Percentiles rank a stretch among this genome's conserved stretches.
Evolutionary conservation across 2,797 vertebrate genomes (phyloP).

Genomic region (Urophycis tenuis): DNA sequence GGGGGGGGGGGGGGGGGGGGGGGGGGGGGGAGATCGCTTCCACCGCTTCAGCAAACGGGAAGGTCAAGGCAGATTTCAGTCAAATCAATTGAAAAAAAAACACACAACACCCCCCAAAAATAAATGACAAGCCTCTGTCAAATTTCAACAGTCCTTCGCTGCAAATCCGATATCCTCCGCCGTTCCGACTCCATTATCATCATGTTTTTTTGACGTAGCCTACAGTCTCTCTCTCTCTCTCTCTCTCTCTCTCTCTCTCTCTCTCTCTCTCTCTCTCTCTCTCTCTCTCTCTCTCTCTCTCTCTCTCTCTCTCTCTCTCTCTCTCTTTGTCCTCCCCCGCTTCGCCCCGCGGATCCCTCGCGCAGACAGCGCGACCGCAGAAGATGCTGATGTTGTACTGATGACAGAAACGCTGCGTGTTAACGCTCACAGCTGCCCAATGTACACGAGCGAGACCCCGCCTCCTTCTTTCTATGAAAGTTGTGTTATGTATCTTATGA

Average conservation of each 20-base stretch:
- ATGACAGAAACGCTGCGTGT: constrained; percentile 57
- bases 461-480: background rate
- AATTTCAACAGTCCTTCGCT: constrained; percentile 58
- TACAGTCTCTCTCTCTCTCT: constrained; percentile 45
- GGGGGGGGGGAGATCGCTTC: constrained; percentile 48
- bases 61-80: constrained; percentile 42
- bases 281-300: constrained; percentile 19
- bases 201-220: constrained; percentile 53
- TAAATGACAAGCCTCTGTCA: constrained; percentile 47
- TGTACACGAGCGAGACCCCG: background rate
- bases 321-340: constrained; percentile 37
- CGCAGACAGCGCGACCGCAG: constrained; percentile 35
- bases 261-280: constrained; percentile 26
- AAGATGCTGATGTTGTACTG: constrained; percentile 68
- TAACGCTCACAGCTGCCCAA: constrained; percentile 32
- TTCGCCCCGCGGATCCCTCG: constrained; percentile 36
- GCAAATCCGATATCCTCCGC: constrained; percentile 59
- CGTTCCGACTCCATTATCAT: constrained; percentile 62
- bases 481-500: background rate
- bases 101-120: background rate
- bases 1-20: constrained; percentile 49
- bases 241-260: constrained; percentile 19
- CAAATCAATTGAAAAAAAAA: background rate
- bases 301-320: constrained; percentile 32
- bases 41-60: constrained; percentile 27